Conservation (phyloP, 2,797 vertebrate species). For the Tadarida brasiliensis region DNA sequence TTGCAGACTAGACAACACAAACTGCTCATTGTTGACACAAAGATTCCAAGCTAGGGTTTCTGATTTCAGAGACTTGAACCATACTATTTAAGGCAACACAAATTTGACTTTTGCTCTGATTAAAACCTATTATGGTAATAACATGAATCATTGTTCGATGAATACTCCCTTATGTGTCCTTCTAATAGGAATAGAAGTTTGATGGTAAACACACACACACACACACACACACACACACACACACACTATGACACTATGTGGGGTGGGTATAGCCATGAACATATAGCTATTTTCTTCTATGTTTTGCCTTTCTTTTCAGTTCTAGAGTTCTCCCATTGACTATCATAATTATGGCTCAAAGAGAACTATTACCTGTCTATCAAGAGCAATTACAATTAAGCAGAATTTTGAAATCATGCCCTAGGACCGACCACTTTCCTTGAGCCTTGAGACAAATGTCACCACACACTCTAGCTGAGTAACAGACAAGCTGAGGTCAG, state of each 20-base stretch:
- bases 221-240: background rate
- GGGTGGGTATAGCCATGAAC: background rate
- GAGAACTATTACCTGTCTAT: background rate
- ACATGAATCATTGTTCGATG: conserved; percentile 17
- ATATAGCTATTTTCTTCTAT: background rate
- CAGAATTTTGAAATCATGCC: background rate
- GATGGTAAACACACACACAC: background rate
- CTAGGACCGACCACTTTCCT: background rate
- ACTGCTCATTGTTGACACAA: conserved; percentile 55
- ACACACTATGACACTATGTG: background rate
- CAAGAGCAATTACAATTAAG: background rate
- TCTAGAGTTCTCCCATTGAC: background rate
- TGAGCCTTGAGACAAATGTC: background rate
- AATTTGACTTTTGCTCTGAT: conserved; percentile 41
- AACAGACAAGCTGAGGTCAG: background rate
- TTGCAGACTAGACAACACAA: conserved; percentile 61
- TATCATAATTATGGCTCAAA: conserved; percentile 13
- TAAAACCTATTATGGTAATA: conserved; percentile 41
- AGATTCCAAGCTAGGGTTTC: conserved; percentile 34
- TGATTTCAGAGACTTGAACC: conserved; percentile 22
- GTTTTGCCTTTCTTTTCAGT: background rate
- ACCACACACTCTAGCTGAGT: background rate
- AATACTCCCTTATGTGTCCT: conserved; percentile 45
- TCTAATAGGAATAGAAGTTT: conserved; percentile 18
- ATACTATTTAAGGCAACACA: conserved; percentile 62